phyloP scores from a whole-genome alignment of 2,113 vertebrate genomes.

The Passer montanus region DNA sequence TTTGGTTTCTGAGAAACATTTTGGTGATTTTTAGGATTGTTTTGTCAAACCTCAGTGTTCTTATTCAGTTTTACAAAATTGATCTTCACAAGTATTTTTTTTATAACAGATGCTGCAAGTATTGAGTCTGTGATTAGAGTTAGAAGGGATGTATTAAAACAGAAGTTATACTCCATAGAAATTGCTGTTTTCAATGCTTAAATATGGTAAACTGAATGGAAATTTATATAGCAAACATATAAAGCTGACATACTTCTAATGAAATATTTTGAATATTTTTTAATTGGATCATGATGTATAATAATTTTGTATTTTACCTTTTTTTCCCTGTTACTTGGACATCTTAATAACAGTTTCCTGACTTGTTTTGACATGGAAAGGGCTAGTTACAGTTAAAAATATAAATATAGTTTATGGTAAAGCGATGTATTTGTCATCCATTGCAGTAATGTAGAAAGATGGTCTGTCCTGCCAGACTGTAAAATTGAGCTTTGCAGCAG shows the following conservation, averaged over 20 bases:
- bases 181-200: neutral
- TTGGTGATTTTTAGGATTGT: constrained; percentile 9
- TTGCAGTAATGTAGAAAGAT: neutral
- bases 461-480: neutral
- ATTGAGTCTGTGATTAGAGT: neutral
- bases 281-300: neutral
- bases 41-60: neutral
- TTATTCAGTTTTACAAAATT: neutral
- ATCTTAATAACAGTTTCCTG: neutral
- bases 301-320: neutral
- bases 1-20: constrained; percentile 10
- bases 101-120: neutral
- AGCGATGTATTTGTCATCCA: neutral
- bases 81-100: neutral
- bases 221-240: neutral
- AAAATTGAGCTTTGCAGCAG: constrained; percentile 22
- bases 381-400: neutral
- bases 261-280: neutral
- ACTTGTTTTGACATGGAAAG: neutral
- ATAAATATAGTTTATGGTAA: neutral
- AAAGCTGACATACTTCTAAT: neutral
- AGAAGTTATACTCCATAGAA: neutral
- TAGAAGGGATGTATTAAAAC: neutral
- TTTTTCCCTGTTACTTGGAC: neutral
- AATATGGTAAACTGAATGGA: neutral